Conservation (phyloP, 1,140 invertebrate genomes). For the Leguminivora glycinivorella region DNA sequence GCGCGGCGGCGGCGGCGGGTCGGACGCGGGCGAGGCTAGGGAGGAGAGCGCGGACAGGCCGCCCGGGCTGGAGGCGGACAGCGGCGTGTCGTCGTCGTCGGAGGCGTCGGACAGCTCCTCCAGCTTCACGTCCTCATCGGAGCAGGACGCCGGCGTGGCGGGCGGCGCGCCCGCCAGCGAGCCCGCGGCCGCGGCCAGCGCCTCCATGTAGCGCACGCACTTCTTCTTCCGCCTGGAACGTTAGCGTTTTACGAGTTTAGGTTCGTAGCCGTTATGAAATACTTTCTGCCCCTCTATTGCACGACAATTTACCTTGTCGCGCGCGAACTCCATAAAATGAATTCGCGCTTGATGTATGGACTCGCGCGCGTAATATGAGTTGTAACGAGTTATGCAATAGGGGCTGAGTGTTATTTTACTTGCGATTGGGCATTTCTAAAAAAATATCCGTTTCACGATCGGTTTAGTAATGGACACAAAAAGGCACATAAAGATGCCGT, state of each 20-base stretch:
- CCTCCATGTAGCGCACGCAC: conserved; percentile 96
- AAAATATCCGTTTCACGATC: no score
- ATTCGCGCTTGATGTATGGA: no score
- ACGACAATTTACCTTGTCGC: no score
- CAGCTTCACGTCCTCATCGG: conserved; percentile 87
- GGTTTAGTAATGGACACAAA: no score
- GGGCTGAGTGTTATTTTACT: neutral
- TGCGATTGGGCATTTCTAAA: neutral
- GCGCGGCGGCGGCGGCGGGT: conserved; percentile 82
- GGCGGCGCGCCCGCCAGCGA: conserved; percentile 69
- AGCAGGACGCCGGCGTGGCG: conserved; percentile 61
- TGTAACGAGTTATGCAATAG: no score
- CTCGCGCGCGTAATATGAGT: no score
- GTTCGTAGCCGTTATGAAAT: neutral
- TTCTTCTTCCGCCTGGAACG: conserved; percentile 96
- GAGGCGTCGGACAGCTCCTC: conserved; percentile 86
- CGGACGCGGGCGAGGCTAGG: conserved; percentile 85
- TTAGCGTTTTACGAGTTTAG: neutral
- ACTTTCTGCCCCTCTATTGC: no score
- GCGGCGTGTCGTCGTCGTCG: conserved; percentile 83
- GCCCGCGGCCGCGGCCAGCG: conserved; percentile 84
- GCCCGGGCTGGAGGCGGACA: conserved; percentile 88
- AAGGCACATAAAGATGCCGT: no score
- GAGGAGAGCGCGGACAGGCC: conserved; percentile 88
- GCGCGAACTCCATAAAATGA: no score